A percentile compares a stretch with the other conserved stretches of the same genome.
Evolutionary conservation across 2,888 invertebrate genomes (phyloP).

Genomic region (Acanthopleura granulata): DNA sequence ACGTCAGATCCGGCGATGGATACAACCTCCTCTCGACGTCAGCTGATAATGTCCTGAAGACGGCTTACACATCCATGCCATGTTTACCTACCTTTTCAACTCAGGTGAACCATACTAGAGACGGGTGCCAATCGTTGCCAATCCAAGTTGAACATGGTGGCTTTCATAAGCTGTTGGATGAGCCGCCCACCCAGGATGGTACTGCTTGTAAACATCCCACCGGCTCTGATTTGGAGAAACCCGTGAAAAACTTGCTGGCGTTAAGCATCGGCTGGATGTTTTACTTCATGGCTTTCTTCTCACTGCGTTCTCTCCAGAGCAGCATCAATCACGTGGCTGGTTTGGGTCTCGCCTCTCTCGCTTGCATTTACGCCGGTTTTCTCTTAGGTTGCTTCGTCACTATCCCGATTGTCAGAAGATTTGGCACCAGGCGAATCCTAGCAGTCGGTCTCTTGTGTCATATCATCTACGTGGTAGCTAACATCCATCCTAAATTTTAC

Average conservation of each 20-base stretch:
- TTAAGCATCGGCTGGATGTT: conserved; percentile 20
- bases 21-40: too few species aligned
- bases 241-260: not conserved
- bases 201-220: too few species aligned
- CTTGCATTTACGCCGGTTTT: conserved; percentile 10
- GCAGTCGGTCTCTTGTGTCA: not conserved
- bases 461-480: conserved; percentile 4
- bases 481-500: conserved; percentile 1
- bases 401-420: not conserved
- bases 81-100: too few species aligned
- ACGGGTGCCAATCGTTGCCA: too few species aligned
- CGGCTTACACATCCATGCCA: too few species aligned
- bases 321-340: conserved; percentile 12
- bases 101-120: too few species aligned
- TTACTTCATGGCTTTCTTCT: conserved; percentile 15
- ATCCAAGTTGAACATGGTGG: too few species aligned
- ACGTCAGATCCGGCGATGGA: too few species aligned
- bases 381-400: conserved; percentile 3
- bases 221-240: not conserved
- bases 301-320: conserved; percentile 16
- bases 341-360: not conserved
- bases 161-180: too few species aligned
- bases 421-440: not conserved
- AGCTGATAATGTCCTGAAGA: too few species aligned
- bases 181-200: too few species aligned